Base-by-base conservation (phyloP, 2,888 invertebrate genomes). In the Mythimna impura region DNA sequence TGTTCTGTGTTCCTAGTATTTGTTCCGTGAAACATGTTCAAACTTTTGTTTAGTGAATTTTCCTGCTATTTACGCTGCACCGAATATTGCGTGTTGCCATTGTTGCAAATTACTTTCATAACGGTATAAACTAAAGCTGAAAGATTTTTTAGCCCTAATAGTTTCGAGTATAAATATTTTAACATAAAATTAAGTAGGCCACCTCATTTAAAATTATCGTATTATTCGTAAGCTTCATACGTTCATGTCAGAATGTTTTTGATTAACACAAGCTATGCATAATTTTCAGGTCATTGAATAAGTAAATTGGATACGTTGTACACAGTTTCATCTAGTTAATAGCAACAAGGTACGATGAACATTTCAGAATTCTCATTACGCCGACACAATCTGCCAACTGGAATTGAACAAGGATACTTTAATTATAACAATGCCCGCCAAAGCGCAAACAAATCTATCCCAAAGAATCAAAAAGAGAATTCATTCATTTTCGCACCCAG, bases 81-180 rank as follows among this genome's bases (percentile, higher is more conserved):
- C 50, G 63, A 25, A 55, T 58, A 30, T 71, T 62, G 71, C 77
- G 52, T 81, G 71, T 43, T 62, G 40, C n/a, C n/a, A 43, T 55
- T 20, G 40, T 64, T 43, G 71, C 71, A 76, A 67, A 64, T 62
- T 71, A 65, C 70, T 80, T 36, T 63, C 75, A 64, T 70, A 55
- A 66, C 58, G 25, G 63, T 47, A 40, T 50, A 63, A 63, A 81
- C 55, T 57, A 47, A 66, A 34, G 34, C 47, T 63, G 50, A 52
- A 47, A 47, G 12, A 52, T 75, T 80, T 57, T 66, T 68, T 65
- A n/a, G 20, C 40, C 20, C 36, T 30, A 43, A 12, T n/a, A 30
- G 17, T 22, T 61, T 34, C 1, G 10, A 30, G 36, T 34, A 34
- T 73, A 60, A 79, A 73, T 73, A 65, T 54, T 64, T 61, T 58